Conservation (phyloP, 2,113 vertebrate species). For the Poeciliopsis turrubarensis region DNA sequence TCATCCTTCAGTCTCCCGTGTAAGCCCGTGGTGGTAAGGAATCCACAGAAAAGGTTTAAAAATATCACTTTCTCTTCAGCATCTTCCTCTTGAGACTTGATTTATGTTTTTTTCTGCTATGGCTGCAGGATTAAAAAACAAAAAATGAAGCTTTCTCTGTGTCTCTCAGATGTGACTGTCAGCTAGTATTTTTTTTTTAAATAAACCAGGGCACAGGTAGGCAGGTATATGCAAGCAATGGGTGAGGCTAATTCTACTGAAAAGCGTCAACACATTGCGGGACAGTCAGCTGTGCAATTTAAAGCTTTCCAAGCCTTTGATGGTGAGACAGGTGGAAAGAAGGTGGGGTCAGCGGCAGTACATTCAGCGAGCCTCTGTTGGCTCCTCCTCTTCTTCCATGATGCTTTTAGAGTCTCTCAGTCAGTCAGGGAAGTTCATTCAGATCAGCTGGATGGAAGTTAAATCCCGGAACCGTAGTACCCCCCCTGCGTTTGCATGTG, state of each 20-base stretch:
- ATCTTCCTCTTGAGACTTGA: slow-evolving; percentile 17
- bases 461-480: slow-evolving; percentile 27
- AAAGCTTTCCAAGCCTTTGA: slow-evolving; percentile 30
- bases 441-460: slow-evolving; percentile 20
- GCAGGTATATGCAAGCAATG: slow-evolving; percentile 73
- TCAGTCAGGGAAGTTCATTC: slow-evolving; percentile 39
- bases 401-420: slow-evolving; percentile 17
- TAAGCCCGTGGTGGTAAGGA: slow-evolving; percentile 7
- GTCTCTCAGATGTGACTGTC: slow-evolving; percentile 42
- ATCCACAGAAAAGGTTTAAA: slow-evolving; percentile 7
- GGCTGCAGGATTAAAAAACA: slow-evolving; percentile 15
- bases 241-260: slow-evolving; percentile 47
- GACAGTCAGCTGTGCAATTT: slow-evolving; percentile 26
- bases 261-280: slow-evolving; percentile 54
- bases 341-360: slow-evolving; percentile 19
- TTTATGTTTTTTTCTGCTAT: slow-evolving; percentile 11
- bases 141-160: slow-evolving; percentile 12
- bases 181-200: slow-evolving; percentile 27
- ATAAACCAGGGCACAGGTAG: slow-evolving; percentile 65
- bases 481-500: slow-evolving; percentile 20
- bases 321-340: slow-evolving; percentile 8
- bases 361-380: slow-evolving; percentile 52
- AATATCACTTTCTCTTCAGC: slow-evolving; percentile 2
- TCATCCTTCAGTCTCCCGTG: slow-evolving; percentile 1
- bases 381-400: slow-evolving; percentile 77